Base-by-base conservation (phyloP, 2,113 vertebrate genomes). In the Leptosomus discolor region DNA sequence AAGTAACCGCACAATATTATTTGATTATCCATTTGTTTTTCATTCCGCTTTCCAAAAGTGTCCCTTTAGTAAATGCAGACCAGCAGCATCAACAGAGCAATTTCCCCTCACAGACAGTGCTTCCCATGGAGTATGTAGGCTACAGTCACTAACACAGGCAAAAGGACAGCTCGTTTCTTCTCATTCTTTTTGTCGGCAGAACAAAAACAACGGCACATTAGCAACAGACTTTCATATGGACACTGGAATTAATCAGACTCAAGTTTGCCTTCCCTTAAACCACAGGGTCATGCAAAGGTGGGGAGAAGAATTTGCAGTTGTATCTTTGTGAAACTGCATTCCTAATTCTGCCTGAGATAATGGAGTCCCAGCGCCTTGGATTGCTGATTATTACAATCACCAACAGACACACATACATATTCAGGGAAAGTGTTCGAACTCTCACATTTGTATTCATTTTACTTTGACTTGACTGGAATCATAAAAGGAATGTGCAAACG, bases 401-500 rank as follows among this genome's bases (percentile, higher is more conserved):
- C 85, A 93, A 54, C 90, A 97, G 80, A 94, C 53, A 88, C 82
- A 69, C 84, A 96, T 96, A 93, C 56, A 95, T 97, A 97, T 98
- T 97, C 95, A 96, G 90, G 17, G 63, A 93, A 96, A 95, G 90
- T 78, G 70, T 90, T 95, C 16, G 0, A 97, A 97, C 87, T 56
- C 74, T 78, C 85, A 92, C 88, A 91, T 96, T 97, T 97, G 96
- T 93, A 92, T 97, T 98, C 96, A 97, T 97, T 96, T 90, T 92
- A 83, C 89, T 95, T 88, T 92, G 77, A 97, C 95, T 98, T 45
- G 88, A 94, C 91, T 94, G 83, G 93, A 97, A 96, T 97, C 97
- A 97, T 97, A 97, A 98, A 98, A 97, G 94, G 95, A 98, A 98
- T 97, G 90, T 48, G 92, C 91, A 97, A 94, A 97, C n/a, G 87